These are phyloP conservation scores for Caenorhabditis afra DNA, from an alignment of 2,888 invertebrate species.

Conservation along the genomic window DNA sequence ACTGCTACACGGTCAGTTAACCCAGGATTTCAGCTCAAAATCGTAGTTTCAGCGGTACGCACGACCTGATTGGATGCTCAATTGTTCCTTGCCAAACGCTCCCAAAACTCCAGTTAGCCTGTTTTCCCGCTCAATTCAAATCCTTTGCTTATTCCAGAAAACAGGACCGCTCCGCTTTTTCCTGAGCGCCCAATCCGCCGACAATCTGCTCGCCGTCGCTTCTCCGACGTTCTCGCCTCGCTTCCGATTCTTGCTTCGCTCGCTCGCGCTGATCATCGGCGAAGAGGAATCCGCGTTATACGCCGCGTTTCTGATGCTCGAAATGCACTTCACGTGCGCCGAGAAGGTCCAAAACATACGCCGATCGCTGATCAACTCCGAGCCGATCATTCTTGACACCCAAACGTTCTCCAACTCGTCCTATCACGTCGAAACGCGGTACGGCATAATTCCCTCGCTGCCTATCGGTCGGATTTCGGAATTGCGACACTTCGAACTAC, in stretches of 20 bases:
- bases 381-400: slow-evolving; percentile 7
- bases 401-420: slow-evolving; percentile 10
- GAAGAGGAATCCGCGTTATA: slow-evolving; percentile 45
- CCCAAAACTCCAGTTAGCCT: background rate
- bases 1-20: slow-evolving; percentile 8
- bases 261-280: slow-evolving; percentile 32
- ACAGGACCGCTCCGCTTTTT: slow-evolving; percentile 21
- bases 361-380: background rate
- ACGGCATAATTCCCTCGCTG: background rate
- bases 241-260: slow-evolving; percentile 34
- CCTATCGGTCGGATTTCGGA: slow-evolving; percentile 15
- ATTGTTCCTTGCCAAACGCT: slow-evolving; percentile 12
- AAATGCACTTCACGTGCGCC: slow-evolving; percentile 32
- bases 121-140: background rate
- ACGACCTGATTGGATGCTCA: slow-evolving; percentile 34
- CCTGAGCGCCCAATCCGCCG: slow-evolving; percentile 10
- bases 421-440: background rate
- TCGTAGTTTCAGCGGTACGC: slow-evolving; percentile 26
- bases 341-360: slow-evolving; percentile 3
- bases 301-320: slow-evolving; percentile 50
- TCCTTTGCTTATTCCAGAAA: slow-evolving; percentile 5
- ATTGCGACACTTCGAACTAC: slow-evolving; percentile 10
- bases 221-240: slow-evolving; percentile 29
- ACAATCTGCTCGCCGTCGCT: slow-evolving; percentile 27
- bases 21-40: background rate